These are phyloP conservation scores for Polyploca ridens DNA, from an alignment of 2,888 invertebrate species.

Conservation along the genomic window DNA sequence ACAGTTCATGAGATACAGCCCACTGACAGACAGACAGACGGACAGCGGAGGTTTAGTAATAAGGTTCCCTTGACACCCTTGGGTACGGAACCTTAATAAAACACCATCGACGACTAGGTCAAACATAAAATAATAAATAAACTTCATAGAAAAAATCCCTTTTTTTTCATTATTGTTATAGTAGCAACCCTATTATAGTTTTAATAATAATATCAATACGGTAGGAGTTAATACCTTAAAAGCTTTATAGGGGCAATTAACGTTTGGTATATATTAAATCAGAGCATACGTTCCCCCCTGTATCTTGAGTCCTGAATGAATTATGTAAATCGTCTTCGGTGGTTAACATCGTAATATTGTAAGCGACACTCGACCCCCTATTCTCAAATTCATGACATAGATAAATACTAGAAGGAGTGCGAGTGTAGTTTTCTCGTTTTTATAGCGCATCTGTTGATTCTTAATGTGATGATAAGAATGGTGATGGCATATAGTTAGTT, in stretches of 20 bases:
- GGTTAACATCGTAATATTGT: constrained; percentile 84
- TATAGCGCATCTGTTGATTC: no score
- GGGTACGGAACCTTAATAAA: no score
- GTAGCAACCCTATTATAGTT: background rate
- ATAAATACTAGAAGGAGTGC: background rate
- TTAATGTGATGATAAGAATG: no score
- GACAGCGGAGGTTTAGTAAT: no score
- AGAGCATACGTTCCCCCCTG: constrained; percentile 54
- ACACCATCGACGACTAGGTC: no score
- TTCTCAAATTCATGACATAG: constrained; percentile 21
- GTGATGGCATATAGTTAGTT: no score
- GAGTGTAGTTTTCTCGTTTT: no score
- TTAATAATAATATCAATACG: constrained; percentile 7
- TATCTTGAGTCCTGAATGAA: constrained; percentile 62
- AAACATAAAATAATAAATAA: no score
- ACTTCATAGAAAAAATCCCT: background rate
- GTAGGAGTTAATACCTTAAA: constrained; percentile 23
- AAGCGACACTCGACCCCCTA: constrained; percentile 73
- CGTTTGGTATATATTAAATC: constrained; percentile 58
- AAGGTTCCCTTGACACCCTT: no score
- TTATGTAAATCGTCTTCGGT: constrained; percentile 80
- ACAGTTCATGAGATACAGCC: no score
- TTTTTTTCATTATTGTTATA: background rate
- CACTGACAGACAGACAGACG: no score
- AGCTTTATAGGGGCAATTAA: constrained; percentile 59